Evolutionary conservation across 2,797 vertebrate genomes (phyloP), one percentile per base, ranked within the genome.

Genomic region (Danio kyathit): DNA sequence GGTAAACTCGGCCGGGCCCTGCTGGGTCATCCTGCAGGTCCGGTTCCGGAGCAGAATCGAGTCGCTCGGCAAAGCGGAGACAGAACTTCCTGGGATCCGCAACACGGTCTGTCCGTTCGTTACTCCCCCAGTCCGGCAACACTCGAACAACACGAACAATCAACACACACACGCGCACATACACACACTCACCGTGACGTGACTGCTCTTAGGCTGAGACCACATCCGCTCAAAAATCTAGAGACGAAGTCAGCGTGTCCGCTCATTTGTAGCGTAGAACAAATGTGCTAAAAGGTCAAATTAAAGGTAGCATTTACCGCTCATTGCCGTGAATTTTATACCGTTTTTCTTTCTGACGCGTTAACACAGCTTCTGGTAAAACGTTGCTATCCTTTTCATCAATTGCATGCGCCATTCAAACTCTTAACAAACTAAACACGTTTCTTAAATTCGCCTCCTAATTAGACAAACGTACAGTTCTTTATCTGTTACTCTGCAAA

Each of bases 1-100:
- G 90, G 96, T 89, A 91, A 99, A 98, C 95, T 96, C 95, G 88
- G 96, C 96, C 90, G 94, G 90, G 86, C 93, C 91, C 83, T 91
- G 90, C 75, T 88, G 90, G 91, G 89, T 94, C 93, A 94, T 94
- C 86, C 86, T 90, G 76, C 74, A 87, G 87, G 85, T 87, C 87
- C 78, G 88, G 88, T 88, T 89, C 89, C 88, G 79, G 78, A 88
- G 83, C 88, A 85, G 69, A 61, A 60, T 49, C 61, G 70, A 82
- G 81, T 85, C 71, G 63, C 80, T 83, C 81, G 49, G 79, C 82
- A 82, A 88, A 81, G 83, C 84, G 66, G 83, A 80, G 74, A 81
- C 74, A 49, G 82, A 76, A 72, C 83, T 85, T 63, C 84, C 51
- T 84, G 29, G 80, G 82, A 77, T 86, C 80, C 63, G 63, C 59